phyloP scores from a whole-genome alignment of 2,797 vertebrate species.

The Propithecus deckenii region DNA sequence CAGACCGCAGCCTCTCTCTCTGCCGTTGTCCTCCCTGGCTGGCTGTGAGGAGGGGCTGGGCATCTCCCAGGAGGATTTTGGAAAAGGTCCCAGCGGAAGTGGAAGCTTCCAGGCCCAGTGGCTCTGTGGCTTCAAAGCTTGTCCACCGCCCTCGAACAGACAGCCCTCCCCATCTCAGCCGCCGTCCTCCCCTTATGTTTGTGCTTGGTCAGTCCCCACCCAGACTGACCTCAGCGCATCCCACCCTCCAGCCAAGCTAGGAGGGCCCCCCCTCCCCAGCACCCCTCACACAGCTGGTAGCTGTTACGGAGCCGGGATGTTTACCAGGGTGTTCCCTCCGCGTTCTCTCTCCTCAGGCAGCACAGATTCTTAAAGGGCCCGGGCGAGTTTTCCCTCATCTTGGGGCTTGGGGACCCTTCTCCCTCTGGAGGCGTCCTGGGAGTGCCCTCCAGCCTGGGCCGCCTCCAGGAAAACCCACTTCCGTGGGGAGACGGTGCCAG shows the following conservation, averaged over 20 bases:
- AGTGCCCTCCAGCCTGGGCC: neutral
- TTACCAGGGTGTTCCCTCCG: neutral
- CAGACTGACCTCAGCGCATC: slow-evolving; percentile 40
- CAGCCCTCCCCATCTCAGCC: fast-evolving
- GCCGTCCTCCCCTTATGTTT: neutral
- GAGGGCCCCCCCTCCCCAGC: neutral
- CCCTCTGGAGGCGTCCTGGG: neutral
- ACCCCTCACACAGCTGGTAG: slow-evolving; percentile 46
- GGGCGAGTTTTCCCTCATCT: neutral
- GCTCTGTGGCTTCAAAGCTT: fast-evolving
- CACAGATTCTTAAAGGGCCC: slow-evolving; percentile 29
- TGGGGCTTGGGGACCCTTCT: neutral
- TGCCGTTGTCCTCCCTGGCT: neutral
- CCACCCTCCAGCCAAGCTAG: neutral
- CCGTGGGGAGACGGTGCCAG: neutral
- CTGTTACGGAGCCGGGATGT: slow-evolving; percentile 14
- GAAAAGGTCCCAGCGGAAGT: neutral
- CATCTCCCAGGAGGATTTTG: neutral
- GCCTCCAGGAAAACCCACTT: neutral
- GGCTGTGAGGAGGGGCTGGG: neutral
- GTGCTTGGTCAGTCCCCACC: neutral
- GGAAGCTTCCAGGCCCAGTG: neutral
- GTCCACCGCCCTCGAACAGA: neutral
- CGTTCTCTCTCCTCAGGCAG: neutral
- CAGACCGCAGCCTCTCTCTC: fast-evolving